phyloP scores from a whole-genome alignment of 1,140 invertebrate species.

The Drosophila triauraria region DNA sequence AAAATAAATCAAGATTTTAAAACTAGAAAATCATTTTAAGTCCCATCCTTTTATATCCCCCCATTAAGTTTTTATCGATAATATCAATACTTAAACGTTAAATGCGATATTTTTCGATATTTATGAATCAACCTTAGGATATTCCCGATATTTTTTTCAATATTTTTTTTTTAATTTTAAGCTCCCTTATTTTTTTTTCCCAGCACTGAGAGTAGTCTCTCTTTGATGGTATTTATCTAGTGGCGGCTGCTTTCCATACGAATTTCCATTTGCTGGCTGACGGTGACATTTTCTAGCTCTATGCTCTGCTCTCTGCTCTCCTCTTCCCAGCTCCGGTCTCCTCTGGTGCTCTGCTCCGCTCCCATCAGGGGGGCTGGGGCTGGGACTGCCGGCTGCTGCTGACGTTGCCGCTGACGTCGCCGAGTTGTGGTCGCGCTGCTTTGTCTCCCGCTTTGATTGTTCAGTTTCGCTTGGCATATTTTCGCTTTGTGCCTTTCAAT shows the following conservation, averaged over 20 bases:
- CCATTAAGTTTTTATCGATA: too few species aligned
- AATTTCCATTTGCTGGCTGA: slow-evolving; percentile 40
- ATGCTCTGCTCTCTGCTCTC: not conserved
- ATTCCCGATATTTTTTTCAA: too few species aligned
- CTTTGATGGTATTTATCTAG: not conserved
- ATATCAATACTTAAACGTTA: too few species aligned
- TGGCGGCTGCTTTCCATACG: slow-evolving; percentile 18
- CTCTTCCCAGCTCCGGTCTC: not conserved
- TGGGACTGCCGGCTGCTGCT: slow-evolving; percentile 14
- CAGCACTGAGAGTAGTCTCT: slow-evolving; percentile 12
- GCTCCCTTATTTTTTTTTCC: not conserved
- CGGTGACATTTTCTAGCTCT: slow-evolving; percentile 63
- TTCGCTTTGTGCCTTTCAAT: slow-evolving; percentile 78
- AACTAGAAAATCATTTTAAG: too few species aligned
- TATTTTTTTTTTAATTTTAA: not conserved
- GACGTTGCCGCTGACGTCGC: slow-evolving; percentile 35
- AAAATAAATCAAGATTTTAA: too few species aligned
- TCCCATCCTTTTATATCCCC: too few species aligned
- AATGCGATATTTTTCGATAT: too few species aligned
- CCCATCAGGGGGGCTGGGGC: too few species aligned
- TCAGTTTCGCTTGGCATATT: slow-evolving; percentile 58
- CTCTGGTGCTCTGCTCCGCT: too few species aligned
- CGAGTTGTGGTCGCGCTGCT: slow-evolving; percentile 28
- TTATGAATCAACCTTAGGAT: too few species aligned
- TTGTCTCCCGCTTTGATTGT: slow-evolving; percentile 72